These are phyloP conservation scores for Sebastes iracundus DNA, from an alignment of 2,797 vertebrate species.

Conservation along the genomic window DNA sequence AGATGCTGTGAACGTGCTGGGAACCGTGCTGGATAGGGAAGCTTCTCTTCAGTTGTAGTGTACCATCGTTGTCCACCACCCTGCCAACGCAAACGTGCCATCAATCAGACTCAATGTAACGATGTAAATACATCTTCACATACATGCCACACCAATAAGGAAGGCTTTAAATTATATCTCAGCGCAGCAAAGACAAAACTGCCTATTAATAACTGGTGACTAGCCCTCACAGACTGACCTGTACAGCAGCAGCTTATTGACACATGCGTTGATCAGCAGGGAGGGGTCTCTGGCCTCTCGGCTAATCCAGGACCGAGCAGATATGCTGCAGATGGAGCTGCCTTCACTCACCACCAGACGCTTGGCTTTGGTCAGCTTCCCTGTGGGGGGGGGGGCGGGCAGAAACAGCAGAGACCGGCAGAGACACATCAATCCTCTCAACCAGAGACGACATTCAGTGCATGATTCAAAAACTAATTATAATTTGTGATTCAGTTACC, in stretches of 20 bases:
- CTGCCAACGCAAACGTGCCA: slow-evolving; percentile 62
- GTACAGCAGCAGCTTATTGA: slow-evolving; percentile 94
- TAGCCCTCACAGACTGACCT: slow-evolving; percentile 75
- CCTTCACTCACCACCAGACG: slow-evolving; percentile 92
- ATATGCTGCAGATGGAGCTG: slow-evolving; percentile 92
- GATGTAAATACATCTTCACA: not conserved
- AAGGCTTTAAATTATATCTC: not conserved
- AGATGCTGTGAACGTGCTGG: slow-evolving; percentile 92
- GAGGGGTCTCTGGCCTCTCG: slow-evolving; percentile 94
- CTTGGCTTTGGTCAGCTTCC: slow-evolving; percentile 94
- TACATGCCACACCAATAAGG: not conserved
- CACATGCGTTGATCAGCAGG: slow-evolving; percentile 91
- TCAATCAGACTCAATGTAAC: not conserved
- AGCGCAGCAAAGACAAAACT: not conserved
- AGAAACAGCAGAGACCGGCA: slow-evolving; percentile 40
- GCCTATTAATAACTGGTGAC: slow-evolving; percentile 1
- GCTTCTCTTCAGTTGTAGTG: slow-evolving; percentile 91
- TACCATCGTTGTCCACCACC: slow-evolving; percentile 93
- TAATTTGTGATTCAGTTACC: slow-evolving; percentile 10
- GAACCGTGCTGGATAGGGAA: slow-evolving; percentile 92
- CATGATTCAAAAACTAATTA: not conserved
- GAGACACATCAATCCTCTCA: slow-evolving; percentile 44
- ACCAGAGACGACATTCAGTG: slow-evolving; percentile 7
- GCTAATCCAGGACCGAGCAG: slow-evolving; percentile 95
- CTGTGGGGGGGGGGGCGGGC: slow-evolving; percentile 69